Conservation (phyloP, 2,888 invertebrate species). For the Diarsia brunnea region DNA sequence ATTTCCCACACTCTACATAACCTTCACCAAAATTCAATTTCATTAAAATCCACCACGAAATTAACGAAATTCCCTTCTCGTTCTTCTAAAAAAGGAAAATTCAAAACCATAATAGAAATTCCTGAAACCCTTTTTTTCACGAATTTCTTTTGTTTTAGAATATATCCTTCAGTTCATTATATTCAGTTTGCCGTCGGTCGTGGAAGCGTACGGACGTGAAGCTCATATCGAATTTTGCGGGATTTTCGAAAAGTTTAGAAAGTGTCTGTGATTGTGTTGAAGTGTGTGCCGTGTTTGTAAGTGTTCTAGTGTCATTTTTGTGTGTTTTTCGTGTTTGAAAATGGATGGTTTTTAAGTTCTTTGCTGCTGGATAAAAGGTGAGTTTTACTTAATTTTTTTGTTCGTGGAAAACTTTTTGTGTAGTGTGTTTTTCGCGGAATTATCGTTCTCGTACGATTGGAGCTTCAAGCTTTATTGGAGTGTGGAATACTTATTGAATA, state of each 20-base stretch:
- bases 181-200: constrained; percentile 27
- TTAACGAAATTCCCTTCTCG: not conserved
- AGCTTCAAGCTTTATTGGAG: too few species aligned
- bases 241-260: constrained; percentile 57
- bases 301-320: constrained; percentile 38
- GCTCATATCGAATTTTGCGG: constrained; percentile 26
- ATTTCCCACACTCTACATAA: not conserved
- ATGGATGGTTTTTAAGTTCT: constrained; percentile 53
- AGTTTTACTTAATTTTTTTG: constrained; percentile 12
- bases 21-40: not conserved
- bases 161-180: constrained; percentile 15
- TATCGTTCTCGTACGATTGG: not conserved
- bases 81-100: constrained; percentile 6
- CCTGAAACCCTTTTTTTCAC: constrained; percentile 42
- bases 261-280: constrained; percentile 56
- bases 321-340: constrained; percentile 26
- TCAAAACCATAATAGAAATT: constrained; percentile 9
- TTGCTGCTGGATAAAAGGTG: constrained; percentile 40
- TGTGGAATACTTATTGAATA: too few species aligned
- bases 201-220: constrained; percentile 33
- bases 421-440: not conserved
- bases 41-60: not conserved
- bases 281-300: constrained; percentile 37
- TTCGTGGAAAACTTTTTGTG: not conserved
- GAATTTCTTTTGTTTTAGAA: constrained; percentile 43